Evolutionary conservation across 2,888 invertebrate genomes (phyloP), one percentile per base, ranked within the genome.

Genomic region (Leucoptera coffeella): DNA sequence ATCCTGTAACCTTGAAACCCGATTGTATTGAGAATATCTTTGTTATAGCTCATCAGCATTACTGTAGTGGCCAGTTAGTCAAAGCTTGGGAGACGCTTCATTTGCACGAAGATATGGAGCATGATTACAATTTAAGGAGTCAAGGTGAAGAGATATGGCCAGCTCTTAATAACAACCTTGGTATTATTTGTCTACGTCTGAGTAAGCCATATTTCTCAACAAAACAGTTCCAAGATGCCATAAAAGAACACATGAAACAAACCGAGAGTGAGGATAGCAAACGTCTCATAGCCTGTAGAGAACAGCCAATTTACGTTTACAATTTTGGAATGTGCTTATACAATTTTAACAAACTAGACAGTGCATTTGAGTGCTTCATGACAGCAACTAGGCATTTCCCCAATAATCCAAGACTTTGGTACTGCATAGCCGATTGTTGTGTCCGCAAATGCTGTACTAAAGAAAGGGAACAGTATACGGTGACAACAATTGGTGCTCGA

Each of bases 351-450:
- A 80, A 87, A 39, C 80, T 89, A 1, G 73, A 77, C 32, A 83
- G 86, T 42, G 94, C 96, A 1, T 95, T 96, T 56, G 91, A 92
- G 45, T 92, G 89, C 50, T 77, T 95, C 22, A 80, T 89, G 9
- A 84, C 91, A 52, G 88, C 88, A 3, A 81, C 90, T 0, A 80
- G 90, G 35, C 79, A 85, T 30, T 89, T 86, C 43, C 89, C 88
- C 33, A 83, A 84, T 39, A 94, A 93, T 56, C 87, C 94, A 3
- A 74, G 88, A 29, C 74, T 96, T 21, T 97, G 96, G 95, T 65
- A 93, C 30, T 75, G 95, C 40, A 71, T 96, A 41, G 93, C 95
- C 0, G 96, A 96, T 57, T 92, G 94, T 46, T 92, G 92, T 50
- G 85, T 92, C 23, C 78, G 75, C 40, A 74, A 74, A 43, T 74